Percentiles rank a stretch among this genome's conserved stretches.
Evolutionary conservation across 1,140 invertebrate genomes (phyloP).

Genomic region (Drosophila novamexicana): DNA sequence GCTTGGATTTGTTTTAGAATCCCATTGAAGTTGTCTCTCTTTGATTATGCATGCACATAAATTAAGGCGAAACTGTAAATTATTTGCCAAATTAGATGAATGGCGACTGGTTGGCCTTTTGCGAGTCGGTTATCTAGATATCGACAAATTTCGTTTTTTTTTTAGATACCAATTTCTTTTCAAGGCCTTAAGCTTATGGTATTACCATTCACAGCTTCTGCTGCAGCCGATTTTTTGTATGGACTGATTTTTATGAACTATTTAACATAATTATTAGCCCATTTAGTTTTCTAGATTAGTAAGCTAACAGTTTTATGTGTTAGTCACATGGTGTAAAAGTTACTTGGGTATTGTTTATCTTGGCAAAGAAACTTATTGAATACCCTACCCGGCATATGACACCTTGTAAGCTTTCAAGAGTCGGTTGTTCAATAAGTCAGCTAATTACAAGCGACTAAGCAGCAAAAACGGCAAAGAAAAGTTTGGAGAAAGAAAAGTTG

Average conservation of each 20-base stretch:
- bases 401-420: background rate
- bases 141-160: slow-evolving; percentile 10
- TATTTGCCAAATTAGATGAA: slow-evolving; percentile 54
- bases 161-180: slow-evolving; percentile 25
- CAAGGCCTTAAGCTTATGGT: slow-evolving; percentile 17
- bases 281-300: slow-evolving; percentile 20
- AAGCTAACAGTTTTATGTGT: slow-evolving; percentile 2
- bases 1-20: slow-evolving; percentile 46
- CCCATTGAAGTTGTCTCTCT: slow-evolving; percentile 14
- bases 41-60: slow-evolving; percentile 73
- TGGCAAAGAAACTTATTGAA: background rate
- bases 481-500: slow-evolving; percentile 37
- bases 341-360: background rate
- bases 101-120: slow-evolving; percentile 56
- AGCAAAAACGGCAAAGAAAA: slow-evolving; percentile 19
- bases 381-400: background rate
- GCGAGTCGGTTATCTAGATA: slow-evolving; percentile 10
- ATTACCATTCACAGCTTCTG: background rate
- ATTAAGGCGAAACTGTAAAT: slow-evolving; percentile 68
- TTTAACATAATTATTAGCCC: slow-evolving; percentile 28
- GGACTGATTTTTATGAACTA: slow-evolving; percentile 15
- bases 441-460: slow-evolving; percentile 19
- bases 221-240: slow-evolving; percentile 1
- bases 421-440: slow-evolving; percentile 3
- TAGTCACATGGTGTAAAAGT: background rate